Evolutionary conservation across 2,113 vertebrate species (phyloP), one percentile per base, ranked within the genome.

Genomic region (Todiramphus chloris): DNA sequence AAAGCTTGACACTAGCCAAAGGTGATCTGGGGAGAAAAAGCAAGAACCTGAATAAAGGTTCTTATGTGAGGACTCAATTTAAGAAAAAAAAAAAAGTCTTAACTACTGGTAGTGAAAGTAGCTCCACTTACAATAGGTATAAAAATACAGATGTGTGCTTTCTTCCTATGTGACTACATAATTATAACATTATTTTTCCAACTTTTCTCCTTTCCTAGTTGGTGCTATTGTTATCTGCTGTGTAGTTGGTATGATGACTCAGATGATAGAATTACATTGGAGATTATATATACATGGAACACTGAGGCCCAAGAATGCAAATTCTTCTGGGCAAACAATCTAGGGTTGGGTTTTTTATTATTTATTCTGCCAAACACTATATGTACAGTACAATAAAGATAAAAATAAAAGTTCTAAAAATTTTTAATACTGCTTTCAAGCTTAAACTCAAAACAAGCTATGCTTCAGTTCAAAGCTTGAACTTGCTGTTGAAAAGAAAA

Each of bases 401-500:
- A 74, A 89, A 62, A 90, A 93, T 31, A 72, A 63, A 91, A 85
- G 14, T 64, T 90, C 69, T 60, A 6, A 70, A 70, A 31, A 90
- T 87, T 67, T 83, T 81, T 93, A 92, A 35, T 87, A 48, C 60
- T 72, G 56, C 66, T 94, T 94, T 92, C 69, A 83, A 86, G 79
- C 44, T 82, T 83, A 95, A 94, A 35, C 56, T 96, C 83, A 69
- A 90, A 86, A 96, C 39, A 87, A 96, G 80, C 33, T 50, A 43
- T 25, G 33, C 68, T 81, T 86, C 60, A 92, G 72, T 95, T 96
- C 85, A 93, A 92, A 82, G 68, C 43, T 96, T 87, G 62, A 95
- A 73, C 76, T 93, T 87, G 11, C 79, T 83, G 30, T 59, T 94
- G 90, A 92, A 95, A 94, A 81, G 85, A 81, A 96, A 93, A 92